Percentiles rank a stretch among this genome's conserved stretches.
Conservation (phyloP, 1,140 invertebrate species). For the Drosophila dunni region DNA sequence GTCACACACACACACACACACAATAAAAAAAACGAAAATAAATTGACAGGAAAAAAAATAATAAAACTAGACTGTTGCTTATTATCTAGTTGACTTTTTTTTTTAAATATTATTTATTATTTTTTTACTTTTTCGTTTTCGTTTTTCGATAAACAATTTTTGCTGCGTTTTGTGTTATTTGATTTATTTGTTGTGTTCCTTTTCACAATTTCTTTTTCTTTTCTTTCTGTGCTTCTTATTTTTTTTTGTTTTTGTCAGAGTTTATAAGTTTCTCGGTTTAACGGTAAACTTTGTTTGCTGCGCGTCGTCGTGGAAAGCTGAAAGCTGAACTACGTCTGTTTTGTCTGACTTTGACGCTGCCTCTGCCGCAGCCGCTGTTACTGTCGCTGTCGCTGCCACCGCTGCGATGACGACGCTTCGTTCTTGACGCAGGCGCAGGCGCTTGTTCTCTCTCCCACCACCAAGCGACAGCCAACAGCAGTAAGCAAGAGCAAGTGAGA, state of each 20-base stretch:
- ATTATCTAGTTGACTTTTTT: not conserved
- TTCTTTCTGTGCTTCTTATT: not conserved
- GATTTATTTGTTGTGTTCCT: not conserved
- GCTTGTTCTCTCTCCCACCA: slow-evolving; percentile 55
- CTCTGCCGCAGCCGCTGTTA: slow-evolving; percentile 31
- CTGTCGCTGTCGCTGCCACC: not conserved
- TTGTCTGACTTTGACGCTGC: slow-evolving; percentile 48
- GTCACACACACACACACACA: slow-evolving; percentile 6
- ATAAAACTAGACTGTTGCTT: not conserved
- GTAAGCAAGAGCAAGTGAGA: slow-evolving; percentile 8
- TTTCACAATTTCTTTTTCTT: slow-evolving; percentile 9
- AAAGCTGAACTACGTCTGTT: slow-evolving; percentile 77
- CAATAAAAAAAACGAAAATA: slow-evolving; percentile 15
- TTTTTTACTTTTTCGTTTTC: not conserved
- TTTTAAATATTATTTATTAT: not conserved
- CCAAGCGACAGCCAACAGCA: slow-evolving; percentile 15
- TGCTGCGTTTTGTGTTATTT: not conserved
- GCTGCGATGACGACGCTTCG: slow-evolving; percentile 34
- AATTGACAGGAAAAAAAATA: slow-evolving; percentile 5
- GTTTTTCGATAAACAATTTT: not conserved
- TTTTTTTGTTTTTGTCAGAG: slow-evolving; percentile 21
- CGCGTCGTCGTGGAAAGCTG: slow-evolving; percentile 70
- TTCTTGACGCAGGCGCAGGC: slow-evolving; percentile 63
- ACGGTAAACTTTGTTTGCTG: slow-evolving; percentile 58
- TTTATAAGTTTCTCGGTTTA: slow-evolving; percentile 37